A percentile compares a stretch with the other conserved stretches of the same genome.
These are phyloP conservation scores for Sarcophaga caerulescens DNA, from an alignment of 2,888 invertebrate genomes.

Conservation along the genomic window DNA sequence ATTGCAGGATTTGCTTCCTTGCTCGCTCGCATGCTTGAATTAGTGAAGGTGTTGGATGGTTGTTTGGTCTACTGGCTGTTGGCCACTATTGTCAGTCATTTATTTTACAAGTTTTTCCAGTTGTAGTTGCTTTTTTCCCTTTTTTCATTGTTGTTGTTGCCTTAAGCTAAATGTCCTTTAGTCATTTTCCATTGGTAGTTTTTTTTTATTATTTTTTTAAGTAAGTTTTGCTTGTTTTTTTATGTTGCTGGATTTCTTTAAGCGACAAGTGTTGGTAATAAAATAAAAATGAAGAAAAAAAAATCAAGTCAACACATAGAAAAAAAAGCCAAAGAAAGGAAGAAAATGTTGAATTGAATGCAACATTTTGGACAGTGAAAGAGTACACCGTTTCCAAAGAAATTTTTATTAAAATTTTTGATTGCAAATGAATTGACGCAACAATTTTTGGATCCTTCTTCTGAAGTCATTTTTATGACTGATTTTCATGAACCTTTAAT, in stretches of 20 bases:
- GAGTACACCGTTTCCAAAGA: too few relatives aligned
- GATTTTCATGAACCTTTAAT: too few relatives aligned
- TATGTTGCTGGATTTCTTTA: constrained; percentile 27
- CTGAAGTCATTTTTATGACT: too few relatives aligned
- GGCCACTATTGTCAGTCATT: not conserved
- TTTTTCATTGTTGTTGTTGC: not conserved
- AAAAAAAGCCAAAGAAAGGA: not conserved
- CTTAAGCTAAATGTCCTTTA: constrained; percentile 33
- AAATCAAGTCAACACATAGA: constrained; percentile 26
- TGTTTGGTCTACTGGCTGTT: constrained; percentile 17
- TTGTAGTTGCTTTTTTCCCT: too few relatives aligned
- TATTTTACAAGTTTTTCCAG: not conserved
- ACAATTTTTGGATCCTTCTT: too few relatives aligned
- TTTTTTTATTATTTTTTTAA: constrained; percentile 35
- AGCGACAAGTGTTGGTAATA: constrained; percentile 46
- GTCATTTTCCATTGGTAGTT: constrained; percentile 16
- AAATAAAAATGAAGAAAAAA: constrained; percentile 3
- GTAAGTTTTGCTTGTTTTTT: constrained; percentile 69
- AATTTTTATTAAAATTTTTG: too few relatives aligned
- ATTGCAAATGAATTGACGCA: too few relatives aligned
- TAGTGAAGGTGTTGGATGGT: not conserved
- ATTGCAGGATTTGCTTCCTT: too few relatives aligned
- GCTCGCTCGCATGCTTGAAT: too few relatives aligned
- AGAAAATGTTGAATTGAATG: too few relatives aligned
- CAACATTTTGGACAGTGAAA: too few relatives aligned